Base-by-base conservation (phyloP, 2,797 vertebrate species). In the Mus caroli region DNA sequence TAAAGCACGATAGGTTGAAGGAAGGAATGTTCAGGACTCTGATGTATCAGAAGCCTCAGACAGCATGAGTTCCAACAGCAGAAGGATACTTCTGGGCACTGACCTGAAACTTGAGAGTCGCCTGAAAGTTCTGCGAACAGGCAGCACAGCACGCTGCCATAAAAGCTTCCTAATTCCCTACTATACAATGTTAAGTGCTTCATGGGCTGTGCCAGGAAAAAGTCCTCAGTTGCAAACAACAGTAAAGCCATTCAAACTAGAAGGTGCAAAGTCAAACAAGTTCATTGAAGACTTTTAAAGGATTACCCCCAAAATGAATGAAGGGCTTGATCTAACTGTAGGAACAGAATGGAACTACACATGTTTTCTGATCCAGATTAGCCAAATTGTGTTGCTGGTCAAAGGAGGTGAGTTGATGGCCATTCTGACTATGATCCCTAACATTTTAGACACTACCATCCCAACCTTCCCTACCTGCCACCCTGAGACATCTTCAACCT, bases 101-200 rank as follows among this genome's bases (percentile, higher is more conserved):
- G 89, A 92, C 62, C 92, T 88, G 56, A 77, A 76, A 84, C 6
- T 71, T 60, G 31, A 79, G 40, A 69, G 54, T n/a, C 2, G 34
- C 19, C 40, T 58, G 60, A 84, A 89, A 71, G 71, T 54, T 52
- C 6, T 37, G 40, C 78, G 50, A 93, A 73, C n/a, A 75, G 52
- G 7, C 9, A 84, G 34, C 9, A 60, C 9, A 84, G 34, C 9
- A 60, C n/a, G 80, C 43, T 86, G 89, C 80, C 76, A 1, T 67
- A 90, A 92, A 91, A 46, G 75, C 46, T 83, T 90, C 28, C 76
- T 17, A 93, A 73, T 67, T 20, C 34, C 24, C 54, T 79, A n/a
- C 12, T 37, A 15, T n/a, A 3, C 28, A 58, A 54, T 6, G 0
- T 13, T 52, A 85, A 86, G n/a, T 75, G 20, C 14, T 92, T 17